phyloP scores from a whole-genome alignment of 2,113 vertebrate species.

The Narcine bancroftii region DNA sequence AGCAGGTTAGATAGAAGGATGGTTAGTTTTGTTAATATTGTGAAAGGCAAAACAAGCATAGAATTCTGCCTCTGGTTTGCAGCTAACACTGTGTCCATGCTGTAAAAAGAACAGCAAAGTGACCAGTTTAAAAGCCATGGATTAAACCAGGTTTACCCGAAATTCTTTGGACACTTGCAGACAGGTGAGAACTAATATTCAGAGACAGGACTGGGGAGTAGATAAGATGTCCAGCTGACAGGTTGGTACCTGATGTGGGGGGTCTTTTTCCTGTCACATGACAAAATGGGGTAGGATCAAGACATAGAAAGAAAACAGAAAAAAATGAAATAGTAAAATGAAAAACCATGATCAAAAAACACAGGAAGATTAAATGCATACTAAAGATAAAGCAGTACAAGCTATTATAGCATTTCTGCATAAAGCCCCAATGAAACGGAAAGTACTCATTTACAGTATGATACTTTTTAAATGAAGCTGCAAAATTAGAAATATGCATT shows the following conservation, averaged over 20 bases:
- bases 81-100: slow-evolving; percentile 23
- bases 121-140: slow-evolving; percentile 23
- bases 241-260: slow-evolving; percentile 69
- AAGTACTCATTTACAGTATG: neutral
- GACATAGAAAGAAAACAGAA: slow-evolving; percentile 35
- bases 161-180: slow-evolving; percentile 31
- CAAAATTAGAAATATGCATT: neutral
- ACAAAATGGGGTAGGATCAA: slow-evolving; percentile 72
- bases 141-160: slow-evolving; percentile 35
- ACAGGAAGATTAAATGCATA: slow-evolving; percentile 40
- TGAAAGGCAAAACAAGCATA: slow-evolving; percentile 21
- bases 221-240: slow-evolving; percentile 56
- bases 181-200: slow-evolving; percentile 34
- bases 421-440: neutral
- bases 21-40: slow-evolving; percentile 19
- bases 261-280: slow-evolving; percentile 74
- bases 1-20: neutral
- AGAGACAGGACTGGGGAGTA: slow-evolving; percentile 44
- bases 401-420: neutral
- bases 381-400: slow-evolving; percentile 13
- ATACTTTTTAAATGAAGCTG: neutral
- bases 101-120: slow-evolving; percentile 2
- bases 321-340: slow-evolving; percentile 33
- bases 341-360: slow-evolving; percentile 52
- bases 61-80: slow-evolving; percentile 4